A percentile compares a stretch with the other conserved stretches of the same genome.
phyloP scores from a whole-genome alignment of 2,888 invertebrate species.

The Heteropelma amictum region DNA sequence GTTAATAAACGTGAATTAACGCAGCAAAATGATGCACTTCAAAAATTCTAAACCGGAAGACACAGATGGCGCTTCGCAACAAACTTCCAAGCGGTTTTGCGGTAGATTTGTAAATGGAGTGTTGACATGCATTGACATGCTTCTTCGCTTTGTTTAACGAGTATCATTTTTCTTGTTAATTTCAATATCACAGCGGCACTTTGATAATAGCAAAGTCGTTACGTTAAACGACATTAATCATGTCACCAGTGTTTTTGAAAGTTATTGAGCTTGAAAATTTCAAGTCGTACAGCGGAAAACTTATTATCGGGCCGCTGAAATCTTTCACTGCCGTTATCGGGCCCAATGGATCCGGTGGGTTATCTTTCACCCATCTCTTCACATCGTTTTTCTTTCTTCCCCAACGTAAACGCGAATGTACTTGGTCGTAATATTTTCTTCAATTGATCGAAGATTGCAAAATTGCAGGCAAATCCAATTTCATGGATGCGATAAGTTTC shows the following conservation, averaged over 20 bases:
- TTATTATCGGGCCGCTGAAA: conserved; percentile 95
- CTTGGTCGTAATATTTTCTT: neutral
- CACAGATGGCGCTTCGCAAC: no score
- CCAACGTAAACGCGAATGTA: neutral
- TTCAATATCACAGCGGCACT: neutral
- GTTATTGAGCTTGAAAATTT: conserved; percentile 99
- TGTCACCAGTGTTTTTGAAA: conserved; percentile 92
- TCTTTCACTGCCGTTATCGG: conserved; percentile 99
- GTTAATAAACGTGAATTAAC: no score
- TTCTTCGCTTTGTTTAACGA: neutral
- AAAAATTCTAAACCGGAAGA: no score
- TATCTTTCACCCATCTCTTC: neutral
- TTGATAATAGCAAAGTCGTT: neutral
- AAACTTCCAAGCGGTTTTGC: no score
- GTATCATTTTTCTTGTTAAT: neutral
- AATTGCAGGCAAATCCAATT: conserved; percentile 95
- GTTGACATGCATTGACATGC: neutral
- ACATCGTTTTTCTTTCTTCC: neutral
- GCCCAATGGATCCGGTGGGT: conserved; percentile 98
- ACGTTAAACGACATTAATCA: conserved; percentile 65
- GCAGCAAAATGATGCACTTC: no score
- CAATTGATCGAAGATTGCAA: neutral
- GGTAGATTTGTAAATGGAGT: neutral
- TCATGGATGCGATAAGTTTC: conserved; percentile 99
- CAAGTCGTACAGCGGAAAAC: conserved; percentile 97